Base-by-base conservation (phyloP, 2,888 invertebrate species). In the Drosophila pegasa region DNA sequence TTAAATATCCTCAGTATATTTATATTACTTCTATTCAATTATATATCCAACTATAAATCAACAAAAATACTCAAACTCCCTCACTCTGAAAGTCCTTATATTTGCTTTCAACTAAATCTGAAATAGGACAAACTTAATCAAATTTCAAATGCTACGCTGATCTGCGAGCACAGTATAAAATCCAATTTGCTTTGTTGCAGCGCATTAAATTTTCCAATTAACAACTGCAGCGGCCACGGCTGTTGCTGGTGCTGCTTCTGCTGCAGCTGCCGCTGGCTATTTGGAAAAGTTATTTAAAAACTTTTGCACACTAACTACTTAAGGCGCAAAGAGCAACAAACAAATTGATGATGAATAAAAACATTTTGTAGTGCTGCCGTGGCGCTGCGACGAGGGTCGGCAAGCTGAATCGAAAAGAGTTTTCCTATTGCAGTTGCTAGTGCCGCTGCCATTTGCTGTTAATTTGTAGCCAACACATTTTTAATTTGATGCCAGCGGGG, bases 301-400 rank as follows among this genome's bases (percentile, higher is more conserved):
- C 33, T 64, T 64, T 63, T 31, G 25, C 35, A 31, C 50, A 35
- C 52, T 27, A 57, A 40, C 52, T 27, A 57, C 41, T 67, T 55
- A 50, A 47, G 51, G 43, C 69, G 43, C 38, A 64, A 54, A 73
- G 22, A 58, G 38, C 37, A 64, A 52, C 70, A 84, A 75, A 67
- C 66, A 71, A 81, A 71, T 75, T 85, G 79, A 75, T 72, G 79
- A 65, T 82, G 69, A 71, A 74, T 68, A 85, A 85, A 82, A 85
- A 87, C 71, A 85, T 78, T 84, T 83, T 60, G 45, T 62, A 40
- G 37, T 10, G 33, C 22, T 29, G 33, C 43, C 51, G 8, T 29
- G 41, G 41, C 41, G 43, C 25, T n/a, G 27, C 41, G 40, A 9
- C 33, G 20, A 51, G 40, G 68, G 58, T 58, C 47, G 45, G 25